These are phyloP conservation scores for Pelodytes ibericus DNA, from an alignment of 2,797 vertebrate genomes.

Conservation along the genomic window DNA sequence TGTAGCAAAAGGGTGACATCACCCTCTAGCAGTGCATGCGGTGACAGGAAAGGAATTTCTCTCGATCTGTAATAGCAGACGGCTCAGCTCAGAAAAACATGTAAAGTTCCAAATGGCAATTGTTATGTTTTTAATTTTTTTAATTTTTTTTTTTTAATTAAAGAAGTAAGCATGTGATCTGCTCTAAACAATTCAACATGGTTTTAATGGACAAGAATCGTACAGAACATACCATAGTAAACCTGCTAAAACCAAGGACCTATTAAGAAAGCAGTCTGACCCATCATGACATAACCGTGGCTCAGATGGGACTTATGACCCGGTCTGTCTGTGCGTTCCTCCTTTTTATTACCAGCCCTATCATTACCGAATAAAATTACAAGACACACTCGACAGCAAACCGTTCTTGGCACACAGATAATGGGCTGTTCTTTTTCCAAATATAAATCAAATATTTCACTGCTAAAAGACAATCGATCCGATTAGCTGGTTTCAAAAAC, in stretches of 20 bases:
- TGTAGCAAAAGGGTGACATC: conserved; percentile 50
- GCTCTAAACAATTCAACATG: conserved; percentile 53
- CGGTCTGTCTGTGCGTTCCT: conserved; percentile 32
- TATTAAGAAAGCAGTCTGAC: conserved; percentile 25
- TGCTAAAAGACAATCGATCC: conserved; percentile 38
- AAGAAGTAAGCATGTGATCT: conserved; percentile 53
- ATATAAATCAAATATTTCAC: conserved; percentile 50
- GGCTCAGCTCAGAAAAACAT: conserved; percentile 53
- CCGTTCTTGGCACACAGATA: conserved; percentile 21
- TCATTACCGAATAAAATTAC: conserved; percentile 34
- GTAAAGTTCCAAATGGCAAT: conserved; percentile 55
- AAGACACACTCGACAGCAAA: conserved; percentile 23
- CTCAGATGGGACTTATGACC: conserved; percentile 23
- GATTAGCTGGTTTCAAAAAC: conserved; percentile 30
- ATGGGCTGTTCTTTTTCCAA: conserved; percentile 47
- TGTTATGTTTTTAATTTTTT: conserved; percentile 58
- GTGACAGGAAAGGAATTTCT: conserved; percentile 57
- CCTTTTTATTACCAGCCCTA: conserved; percentile 18
- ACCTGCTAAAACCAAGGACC: conserved; percentile 24
- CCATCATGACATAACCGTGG: conserved; percentile 12
- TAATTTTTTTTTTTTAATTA: no score
- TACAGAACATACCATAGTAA: conserved; percentile 12
- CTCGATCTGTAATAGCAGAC: conserved; percentile 54
- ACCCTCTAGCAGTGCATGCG: conserved; percentile 47
- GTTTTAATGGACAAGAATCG: conserved; percentile 46